Base-by-base conservation (phyloP, 2,797 vertebrate genomes). In the Helicolenus hilgendorfi region DNA sequence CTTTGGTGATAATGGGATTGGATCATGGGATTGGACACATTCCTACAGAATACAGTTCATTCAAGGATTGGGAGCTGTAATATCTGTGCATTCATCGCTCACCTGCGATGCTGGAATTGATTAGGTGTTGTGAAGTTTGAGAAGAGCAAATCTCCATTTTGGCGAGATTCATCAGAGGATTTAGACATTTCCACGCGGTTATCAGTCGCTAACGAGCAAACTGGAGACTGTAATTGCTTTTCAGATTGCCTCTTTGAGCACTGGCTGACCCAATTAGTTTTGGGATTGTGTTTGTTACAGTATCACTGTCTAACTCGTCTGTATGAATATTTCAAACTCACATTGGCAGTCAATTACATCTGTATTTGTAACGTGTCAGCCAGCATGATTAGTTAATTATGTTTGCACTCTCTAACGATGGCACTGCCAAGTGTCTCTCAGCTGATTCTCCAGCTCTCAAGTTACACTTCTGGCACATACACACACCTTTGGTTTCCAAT, bases 191-290 rank as follows among this genome's bases (percentile, higher is more conserved):
- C 75, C 70, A 33, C 27, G 81, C 45, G 49, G 93, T 93, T 90
- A 94, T 94, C 89, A 89, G 89, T 76, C 60, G 56, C 88, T 91
- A 79, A 77, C 29, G 29, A 91, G 84, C 85, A 88, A 93, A 95
- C 81, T 75, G 87, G 89, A 89, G 88, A 81, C 71, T 73, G 78
- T 96, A 94, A 96, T 96, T 96, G 92, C 88, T 94, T 96, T 95
- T 79, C 73, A 91, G 91, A 96, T 95, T 92, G 88, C 91, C 86
- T 94, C 81, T 96, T 93, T 95, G 91, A 95, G 91, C 89, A 84
- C 89, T 79, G 92, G 93, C 93, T 94, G 95, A 96, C 92, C 91
- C 94, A 95, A 96, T 96, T 96, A 97, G 90, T 90, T 93, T 85
- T 78, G 88, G 89, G 89, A 95, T 91, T 94, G 93, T 89, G 93